Base-by-base conservation (phyloP, 1,140 invertebrate genomes). In the Apis dorsata region DNA sequence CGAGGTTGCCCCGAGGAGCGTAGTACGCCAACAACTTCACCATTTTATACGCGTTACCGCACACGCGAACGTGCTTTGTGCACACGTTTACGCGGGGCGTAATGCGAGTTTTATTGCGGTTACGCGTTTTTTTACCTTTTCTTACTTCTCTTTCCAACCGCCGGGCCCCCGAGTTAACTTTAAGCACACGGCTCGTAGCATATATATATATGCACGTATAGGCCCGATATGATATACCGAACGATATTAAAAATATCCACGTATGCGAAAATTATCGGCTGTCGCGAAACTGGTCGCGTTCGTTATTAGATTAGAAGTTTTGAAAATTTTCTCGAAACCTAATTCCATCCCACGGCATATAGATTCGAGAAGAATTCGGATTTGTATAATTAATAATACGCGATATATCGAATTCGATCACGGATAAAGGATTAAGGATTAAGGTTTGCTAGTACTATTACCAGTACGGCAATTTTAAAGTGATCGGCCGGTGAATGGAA, bases 81-180 rank as follows among this genome's bases (percentile, higher is more conserved):
- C 79, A 79, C 79, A 68, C 80, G 85, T 88, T 85, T 4, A 85
- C 86, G 83, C 87, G 66, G 44, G 44, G 75, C 72, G 86, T 85
- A 85, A 84, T 85, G 83, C 86, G 79, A 85, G 59, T 85, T 87
- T 88, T 87, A 88, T 87, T 87, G 77, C 86, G 79, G 68, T 72
- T 82, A 84, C 84, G 86, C 81, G 86, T 75, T 65, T 70, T 63
- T 81, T 77, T 34, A 34, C 86, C 85, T 85, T 88, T 88, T 78
- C 86, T 87, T 75, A 77, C 78, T 74, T 60, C 65, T 55, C 63
- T 34, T 34, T 34, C 34, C 34, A 4, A 34, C 34, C 85, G 85
- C 85, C 57, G 34, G 34, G 2, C 34, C 34, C 34, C 28, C 34
- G 2, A 59, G 57, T 70, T 15, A 49, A 63, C 24, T 53, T 72